phyloP scores from a whole-genome alignment of 2,797 vertebrate genomes.

The Potorous gilbertii region DNA sequence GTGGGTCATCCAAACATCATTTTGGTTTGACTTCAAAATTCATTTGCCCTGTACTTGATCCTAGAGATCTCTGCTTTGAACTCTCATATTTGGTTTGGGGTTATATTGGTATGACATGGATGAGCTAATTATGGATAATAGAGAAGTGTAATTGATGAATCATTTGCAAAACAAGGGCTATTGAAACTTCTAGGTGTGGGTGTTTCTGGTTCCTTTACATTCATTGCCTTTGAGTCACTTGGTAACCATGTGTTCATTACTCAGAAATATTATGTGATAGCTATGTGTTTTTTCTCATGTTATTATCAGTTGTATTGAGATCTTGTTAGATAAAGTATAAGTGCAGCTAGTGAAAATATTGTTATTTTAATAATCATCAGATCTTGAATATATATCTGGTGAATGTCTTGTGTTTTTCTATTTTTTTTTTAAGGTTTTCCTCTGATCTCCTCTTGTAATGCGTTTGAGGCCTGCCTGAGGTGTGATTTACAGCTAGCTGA shows the following conservation, averaged over 20 bases:
- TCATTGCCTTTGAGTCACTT: slow-evolving; percentile 59
- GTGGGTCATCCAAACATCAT: slow-evolving; percentile 2
- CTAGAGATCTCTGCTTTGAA: neutral
- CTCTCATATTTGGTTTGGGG: neutral
- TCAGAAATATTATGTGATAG: slow-evolving; percentile 65
- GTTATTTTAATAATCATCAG: slow-evolving; percentile 27
- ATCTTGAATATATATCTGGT: slow-evolving; percentile 14
- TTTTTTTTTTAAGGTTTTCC: slow-evolving; percentile 37
- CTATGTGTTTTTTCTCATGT: slow-evolving; percentile 1
- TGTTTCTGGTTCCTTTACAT: slow-evolving; percentile 53
- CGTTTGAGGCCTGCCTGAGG: slow-evolving; percentile 36
- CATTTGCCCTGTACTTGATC: neutral
- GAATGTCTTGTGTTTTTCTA: slow-evolving; percentile 16
- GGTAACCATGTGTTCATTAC: slow-evolving; percentile 63
- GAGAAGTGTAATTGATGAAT: slow-evolving; percentile 34
- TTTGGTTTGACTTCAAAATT: slow-evolving; percentile 54
- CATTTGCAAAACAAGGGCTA: slow-evolving; percentile 27
- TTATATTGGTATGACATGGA: neutral
- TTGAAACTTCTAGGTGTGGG: slow-evolving; percentile 34
- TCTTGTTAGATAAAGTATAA: slow-evolving; percentile 46
- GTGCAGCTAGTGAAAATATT: slow-evolving; percentile 34
- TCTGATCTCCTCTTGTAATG: slow-evolving; percentile 21
- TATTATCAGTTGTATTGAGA: slow-evolving; percentile 19
- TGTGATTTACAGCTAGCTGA: slow-evolving; percentile 25
- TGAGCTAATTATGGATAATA: slow-evolving; percentile 42